Base-by-base conservation (phyloP, 23 tunicate genomes). In the Aplidium turbinatum region DNA sequence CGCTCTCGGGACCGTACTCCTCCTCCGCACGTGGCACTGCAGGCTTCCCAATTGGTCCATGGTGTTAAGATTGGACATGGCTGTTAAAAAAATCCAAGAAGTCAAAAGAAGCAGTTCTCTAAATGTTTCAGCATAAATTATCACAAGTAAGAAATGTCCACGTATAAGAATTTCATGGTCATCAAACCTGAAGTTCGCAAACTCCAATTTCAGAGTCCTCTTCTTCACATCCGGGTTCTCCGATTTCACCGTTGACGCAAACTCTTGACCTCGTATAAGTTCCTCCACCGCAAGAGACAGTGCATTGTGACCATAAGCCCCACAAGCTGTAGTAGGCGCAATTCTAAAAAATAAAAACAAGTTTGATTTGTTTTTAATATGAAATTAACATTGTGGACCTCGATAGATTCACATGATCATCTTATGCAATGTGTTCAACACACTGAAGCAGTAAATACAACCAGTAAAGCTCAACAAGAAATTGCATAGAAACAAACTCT, bases 241-340 rank as follows among this genome's bases (percentile, higher is more conserved):
- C 89, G 29, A 45, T 53, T 18, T 83, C 76, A 3, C 93, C 93
- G 19, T 76, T 67, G 28, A 71, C 57, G 73, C 96, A 89, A 20
- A 19, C 46, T 48, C 96, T 39, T 3, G 45, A 29, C 26, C 96
- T 64, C 7, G n/a, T 58, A 21, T 70, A 61, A 19, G 79, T 28
- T 0, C 93, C 93, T 4, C 76, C 79, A 27, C 76, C 85, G 53
- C 93, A 86, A 18, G 93, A 18, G 7, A 58, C 81, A 34, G 33
- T 75, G 34, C 93, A 86, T 33, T 61, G 65, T 2, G 81, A 72
- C 93, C 93, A 86, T 13, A 80, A 28, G n/a, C 74, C 93, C 93
- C 93, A 86, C 21, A 65, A 57, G 35, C 72, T 77, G 46, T 50
- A 86, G 81, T 73, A 86, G 4, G 85, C 76, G 36, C 93, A 86